Conservation (phyloP, 2,888 invertebrate genomes). For the Autographa pulchrina region DNA sequence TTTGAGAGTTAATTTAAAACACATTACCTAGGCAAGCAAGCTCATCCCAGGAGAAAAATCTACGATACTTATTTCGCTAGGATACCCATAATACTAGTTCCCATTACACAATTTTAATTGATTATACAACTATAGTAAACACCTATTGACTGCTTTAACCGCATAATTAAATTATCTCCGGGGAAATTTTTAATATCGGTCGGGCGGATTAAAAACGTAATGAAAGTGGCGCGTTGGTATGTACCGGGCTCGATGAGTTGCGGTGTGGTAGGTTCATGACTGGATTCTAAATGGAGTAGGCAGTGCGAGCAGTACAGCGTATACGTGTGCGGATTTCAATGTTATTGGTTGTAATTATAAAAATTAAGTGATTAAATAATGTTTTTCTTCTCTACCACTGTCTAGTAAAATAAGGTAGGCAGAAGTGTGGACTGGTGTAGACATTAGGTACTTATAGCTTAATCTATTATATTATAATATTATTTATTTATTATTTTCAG, state of each 20-base stretch:
- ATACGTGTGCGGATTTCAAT: too few species aligned
- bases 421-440: too few species aligned
- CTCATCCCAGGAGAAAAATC: background rate
- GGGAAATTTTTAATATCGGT: conserved; percentile 46
- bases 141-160: conserved; percentile 9
- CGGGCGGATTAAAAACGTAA: conserved; percentile 46
- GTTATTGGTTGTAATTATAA: too few species aligned
- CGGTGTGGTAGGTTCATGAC: background rate
- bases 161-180: conserved; percentile 41
- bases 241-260: background rate
- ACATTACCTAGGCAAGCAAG: background rate
- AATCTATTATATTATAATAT: too few species aligned
- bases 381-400: too few species aligned
- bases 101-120: conserved; percentile 1
- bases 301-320: too few species aligned
- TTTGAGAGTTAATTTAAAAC: too few species aligned
- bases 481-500: too few species aligned
- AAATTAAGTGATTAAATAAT: too few species aligned
- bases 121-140: background rate
- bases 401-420: too few species aligned
- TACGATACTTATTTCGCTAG: background rate
- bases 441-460: too few species aligned
- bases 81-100: background rate
- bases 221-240: conserved; percentile 39
- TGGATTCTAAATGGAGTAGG: background rate